Base-by-base conservation (phyloP, 2,113 vertebrate species). In the Rhynchopsitta pachyrhyncha region DNA sequence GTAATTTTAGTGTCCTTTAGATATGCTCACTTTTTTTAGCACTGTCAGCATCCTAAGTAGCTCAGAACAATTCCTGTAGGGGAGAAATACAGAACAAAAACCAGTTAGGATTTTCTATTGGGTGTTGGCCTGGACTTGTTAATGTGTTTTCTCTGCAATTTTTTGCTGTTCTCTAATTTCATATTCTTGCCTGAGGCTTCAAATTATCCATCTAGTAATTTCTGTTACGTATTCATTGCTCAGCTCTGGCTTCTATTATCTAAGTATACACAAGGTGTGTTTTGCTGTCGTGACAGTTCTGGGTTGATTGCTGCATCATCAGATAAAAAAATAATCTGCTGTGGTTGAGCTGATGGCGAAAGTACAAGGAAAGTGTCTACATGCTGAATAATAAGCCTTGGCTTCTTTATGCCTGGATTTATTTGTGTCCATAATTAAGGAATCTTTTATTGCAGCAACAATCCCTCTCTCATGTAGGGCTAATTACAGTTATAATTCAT, bases 401-500 rank as follows among this genome's bases (percentile, higher is more conserved):
- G 27, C 68, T 83, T 95, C 69, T 73, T 75, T 95, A 81, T 64
- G 52, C 69, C 60, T 81, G 76, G 31, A 44, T 17, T 84, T 90
- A 78, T 77, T 42, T 75, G 60, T 95, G 42, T 70, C 82, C 80
- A 69, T 91, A 92, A 90, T 84, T 71, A 86, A 95, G 62, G 29
- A 73, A 86, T 11, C 64, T 88, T 94, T 80, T 68, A 83, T 93
- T 92, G 75, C 84, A 83, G 24, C 64, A 95, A 93, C 90, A 94
- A 89, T 86, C 29, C 33, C 64, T 84, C 57, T 86, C 86, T 89
- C 83, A 84, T 84, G 88, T 83, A 93, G 86, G 60, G 73, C 88
- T 96, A 94, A 95, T 96, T 94, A 90, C 64, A 94, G 35, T 35
- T 88, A 79, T 88, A 92, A 84, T 79, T 91, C 64, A 89, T 81